These are phyloP conservation scores for Drosophila tsacasi DNA, from an alignment of 1,140 invertebrate genomes.

Conservation along the genomic window DNA sequence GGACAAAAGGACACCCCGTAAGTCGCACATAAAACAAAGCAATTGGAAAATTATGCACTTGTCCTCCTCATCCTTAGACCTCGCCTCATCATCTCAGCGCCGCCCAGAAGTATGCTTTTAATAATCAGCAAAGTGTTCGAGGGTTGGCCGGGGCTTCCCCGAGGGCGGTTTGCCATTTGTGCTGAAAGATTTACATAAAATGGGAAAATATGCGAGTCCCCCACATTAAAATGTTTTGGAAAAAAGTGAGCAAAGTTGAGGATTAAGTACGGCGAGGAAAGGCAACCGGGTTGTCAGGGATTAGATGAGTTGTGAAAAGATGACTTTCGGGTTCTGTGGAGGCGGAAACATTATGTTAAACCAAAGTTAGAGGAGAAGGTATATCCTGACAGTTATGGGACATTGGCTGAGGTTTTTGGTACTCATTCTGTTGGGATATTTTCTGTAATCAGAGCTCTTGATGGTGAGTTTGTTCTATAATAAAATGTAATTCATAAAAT, in stretches of 20 bases:
- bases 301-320: slow-evolving; percentile 27
- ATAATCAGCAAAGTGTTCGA: slow-evolving; percentile 75
- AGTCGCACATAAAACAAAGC: slow-evolving; percentile 76
- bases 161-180: slow-evolving; percentile 26
- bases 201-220: slow-evolving; percentile 43
- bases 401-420: neutral
- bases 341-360: neutral
- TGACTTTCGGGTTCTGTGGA: slow-evolving; percentile 25
- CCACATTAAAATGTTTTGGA: slow-evolving; percentile 23
- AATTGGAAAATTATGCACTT: slow-evolving; percentile 85
- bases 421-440: neutral
- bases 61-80: slow-evolving; percentile 23
- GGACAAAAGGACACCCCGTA: slow-evolving; percentile 28
- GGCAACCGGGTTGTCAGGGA: slow-evolving; percentile 9
- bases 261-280: slow-evolving; percentile 17
- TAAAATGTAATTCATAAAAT: neutral
- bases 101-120: slow-evolving; percentile 74
- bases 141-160: slow-evolving; percentile 24
- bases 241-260: slow-evolving; percentile 54
- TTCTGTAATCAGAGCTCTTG: neutral
- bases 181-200: slow-evolving; percentile 55
- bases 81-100: slow-evolving; percentile 31
- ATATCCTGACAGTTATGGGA: neutral
- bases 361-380: neutral
- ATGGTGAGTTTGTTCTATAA: neutral